phyloP scores from a whole-genome alignment of 2,113 vertebrate genomes.

The Dolichotis patagonum region DNA sequence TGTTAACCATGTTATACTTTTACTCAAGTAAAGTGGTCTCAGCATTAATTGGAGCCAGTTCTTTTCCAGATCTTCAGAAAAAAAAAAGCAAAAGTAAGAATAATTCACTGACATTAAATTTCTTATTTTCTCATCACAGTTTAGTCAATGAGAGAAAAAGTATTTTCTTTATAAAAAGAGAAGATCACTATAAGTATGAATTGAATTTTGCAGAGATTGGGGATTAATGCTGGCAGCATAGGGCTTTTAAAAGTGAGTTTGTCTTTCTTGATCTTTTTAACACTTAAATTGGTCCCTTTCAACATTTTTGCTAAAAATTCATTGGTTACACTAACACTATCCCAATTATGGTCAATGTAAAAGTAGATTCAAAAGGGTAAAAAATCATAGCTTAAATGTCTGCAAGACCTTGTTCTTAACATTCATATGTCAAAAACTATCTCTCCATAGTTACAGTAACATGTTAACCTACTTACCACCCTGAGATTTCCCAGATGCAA shows the following conservation, averaged over 20 bases:
- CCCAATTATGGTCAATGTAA: constrained; percentile 47
- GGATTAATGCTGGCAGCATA: constrained; percentile 41
- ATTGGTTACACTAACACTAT: constrained; percentile 64
- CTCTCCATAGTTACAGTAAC: constrained; percentile 88
- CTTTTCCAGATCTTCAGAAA: background rate
- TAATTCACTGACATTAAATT: constrained; percentile 8
- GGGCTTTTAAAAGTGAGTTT: constrained; percentile 46
- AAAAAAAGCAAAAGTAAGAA: background rate
- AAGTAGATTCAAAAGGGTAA: constrained; percentile 59
- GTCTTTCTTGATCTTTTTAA: constrained; percentile 59
- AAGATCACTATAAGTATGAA: constrained; percentile 56
- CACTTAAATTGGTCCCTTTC: constrained; percentile 48
- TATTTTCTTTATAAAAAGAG: constrained; percentile 63
- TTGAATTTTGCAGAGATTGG: constrained; percentile 47
- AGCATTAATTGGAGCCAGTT: constrained; percentile 61
- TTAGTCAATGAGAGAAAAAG: background rate
- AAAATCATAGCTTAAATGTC: constrained; percentile 23
- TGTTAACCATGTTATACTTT: constrained; percentile 62
- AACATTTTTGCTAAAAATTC: constrained; percentile 70
- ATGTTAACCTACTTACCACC: constrained; percentile 89
- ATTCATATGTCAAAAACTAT: constrained; percentile 72
- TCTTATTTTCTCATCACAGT: constrained; percentile 64
- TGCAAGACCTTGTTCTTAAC: constrained; percentile 45
- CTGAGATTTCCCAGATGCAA: constrained; percentile 79
- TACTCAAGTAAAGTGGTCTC: constrained; percentile 14